These are phyloP conservation scores for Bradypodion pumilum DNA, from an alignment of 2,797 vertebrate genomes.

Conservation along the genomic window DNA sequence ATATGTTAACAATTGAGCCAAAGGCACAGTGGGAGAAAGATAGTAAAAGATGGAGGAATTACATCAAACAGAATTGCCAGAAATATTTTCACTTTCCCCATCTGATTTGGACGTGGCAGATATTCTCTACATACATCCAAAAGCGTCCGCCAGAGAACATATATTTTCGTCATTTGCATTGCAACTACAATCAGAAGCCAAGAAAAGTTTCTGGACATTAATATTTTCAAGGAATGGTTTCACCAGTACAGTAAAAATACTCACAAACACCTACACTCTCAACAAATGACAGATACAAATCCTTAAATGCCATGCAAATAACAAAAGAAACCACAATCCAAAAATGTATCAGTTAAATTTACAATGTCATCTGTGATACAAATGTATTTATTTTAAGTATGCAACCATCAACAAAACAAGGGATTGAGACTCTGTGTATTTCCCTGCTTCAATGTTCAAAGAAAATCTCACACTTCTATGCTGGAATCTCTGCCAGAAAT, in stretches of 20 bases:
- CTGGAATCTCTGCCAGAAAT: neutral
- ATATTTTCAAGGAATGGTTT: conserved; percentile 11
- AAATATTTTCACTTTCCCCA: neutral
- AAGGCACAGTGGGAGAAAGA: neutral
- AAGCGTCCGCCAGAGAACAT: conserved; percentile 5
- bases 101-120: conserved; percentile 7
- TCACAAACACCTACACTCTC: neutral
- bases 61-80: neutral
- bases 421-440: neutral
- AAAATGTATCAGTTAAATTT: neutral
- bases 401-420: conserved; percentile 15
- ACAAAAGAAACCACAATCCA: neutral
- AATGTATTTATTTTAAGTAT: neutral
- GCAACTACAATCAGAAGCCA: neutral
- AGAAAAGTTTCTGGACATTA: neutral
- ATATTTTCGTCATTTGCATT: neutral
- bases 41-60: no score
- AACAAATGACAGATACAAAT: neutral
- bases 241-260: neutral
- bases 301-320: neutral
- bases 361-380: neutral
- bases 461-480: conserved; percentile 24
- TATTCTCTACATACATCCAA: neutral
- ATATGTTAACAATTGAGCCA: neutral
- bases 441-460: rapidly evolving